Evolutionary conservation across 2,113 vertebrate genomes (phyloP).

Genomic region (Natator depressus): DNA sequence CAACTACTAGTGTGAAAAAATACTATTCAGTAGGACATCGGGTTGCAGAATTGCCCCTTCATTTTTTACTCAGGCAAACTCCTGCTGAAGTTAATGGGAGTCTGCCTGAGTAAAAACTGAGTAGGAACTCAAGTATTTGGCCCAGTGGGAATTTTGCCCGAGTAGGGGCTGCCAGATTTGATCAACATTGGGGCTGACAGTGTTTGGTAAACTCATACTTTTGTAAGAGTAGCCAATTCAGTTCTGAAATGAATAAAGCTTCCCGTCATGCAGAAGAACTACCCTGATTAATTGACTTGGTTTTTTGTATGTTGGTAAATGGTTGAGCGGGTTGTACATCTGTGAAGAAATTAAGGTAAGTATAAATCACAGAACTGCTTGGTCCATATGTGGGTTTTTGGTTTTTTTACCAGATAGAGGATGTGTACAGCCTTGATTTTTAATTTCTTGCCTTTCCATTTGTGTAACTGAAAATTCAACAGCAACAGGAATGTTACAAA

Average conservation of each 20-base stretch:
- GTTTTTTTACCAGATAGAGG: neutral
- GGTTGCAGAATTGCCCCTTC: neutral
- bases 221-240: neutral
- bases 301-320: neutral
- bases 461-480: constrained; percentile 39
- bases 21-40: neutral
- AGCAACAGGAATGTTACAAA: constrained; percentile 28
- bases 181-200: neutral
- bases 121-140: neutral
- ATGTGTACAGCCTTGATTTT: constrained; percentile 19
- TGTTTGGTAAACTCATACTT: neutral
- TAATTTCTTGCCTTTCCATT: constrained; percentile 41
- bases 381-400: neutral
- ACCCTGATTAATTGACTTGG: constrained; percentile 14
- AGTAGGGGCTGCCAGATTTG: neutral
- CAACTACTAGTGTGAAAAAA: constrained; percentile 1
- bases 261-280: neutral
- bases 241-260: neutral
- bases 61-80: fast-evolving
- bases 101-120: neutral
- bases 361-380: constrained; percentile 40
- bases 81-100: neutral
- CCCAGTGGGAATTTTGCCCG: neutral
- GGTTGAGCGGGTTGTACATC: neutral
- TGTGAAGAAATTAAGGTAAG: constrained; percentile 15